Base-by-base conservation (phyloP, 2,113 vertebrate genomes). In the Dendropsophus ebraccatus region DNA sequence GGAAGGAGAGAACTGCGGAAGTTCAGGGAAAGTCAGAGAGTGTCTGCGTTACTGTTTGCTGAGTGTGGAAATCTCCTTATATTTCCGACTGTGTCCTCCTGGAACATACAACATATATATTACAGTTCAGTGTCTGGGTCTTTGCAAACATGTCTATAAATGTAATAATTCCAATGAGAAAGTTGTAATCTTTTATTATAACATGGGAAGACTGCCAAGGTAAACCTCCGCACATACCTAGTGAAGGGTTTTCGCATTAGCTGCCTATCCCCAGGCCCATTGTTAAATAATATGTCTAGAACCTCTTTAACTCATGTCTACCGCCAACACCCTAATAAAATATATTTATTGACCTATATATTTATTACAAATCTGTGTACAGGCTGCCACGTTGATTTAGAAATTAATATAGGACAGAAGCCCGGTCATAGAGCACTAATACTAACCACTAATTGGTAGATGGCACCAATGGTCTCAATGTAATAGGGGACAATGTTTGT, bases 11-110 rank as follows among this genome's bases (percentile, higher is more conserved):
- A 47, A 62, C 35, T 41, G 14, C 37, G 56, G 56, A 81, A 81
- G 37, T 81, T 45, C 56, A 81, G 37, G 21, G n/a, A 65, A 81
- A 65, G 78, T 81, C 52, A 81, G 35, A 81, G 23, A 77, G 74
- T 77, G 49, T 77, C 78, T 79, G 30, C 58, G 52, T 79, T 10
- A 41, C 3, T 58, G 32, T 58, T 37, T 79, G 76, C 76, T 81
- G 78, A 81, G 23, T 62, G 14, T 47, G 56, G 78, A 62, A 35
- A 62, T 81, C 25, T 62, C 56, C 14, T n/a, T 65, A 13, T 16
- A 14, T 62, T 35, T 10, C 16, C 10, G 41, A 11, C 0, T n/a
- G 47, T n/a, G 16, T 35, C 23, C 17, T 56, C 74, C 50, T 35
- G 1, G 11, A 4, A 17, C 14, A 25, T n/a, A 62, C 21, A 41